Conservation (phyloP, 2,797 vertebrate genomes). For the Hyperoplus immaculatus region DNA sequence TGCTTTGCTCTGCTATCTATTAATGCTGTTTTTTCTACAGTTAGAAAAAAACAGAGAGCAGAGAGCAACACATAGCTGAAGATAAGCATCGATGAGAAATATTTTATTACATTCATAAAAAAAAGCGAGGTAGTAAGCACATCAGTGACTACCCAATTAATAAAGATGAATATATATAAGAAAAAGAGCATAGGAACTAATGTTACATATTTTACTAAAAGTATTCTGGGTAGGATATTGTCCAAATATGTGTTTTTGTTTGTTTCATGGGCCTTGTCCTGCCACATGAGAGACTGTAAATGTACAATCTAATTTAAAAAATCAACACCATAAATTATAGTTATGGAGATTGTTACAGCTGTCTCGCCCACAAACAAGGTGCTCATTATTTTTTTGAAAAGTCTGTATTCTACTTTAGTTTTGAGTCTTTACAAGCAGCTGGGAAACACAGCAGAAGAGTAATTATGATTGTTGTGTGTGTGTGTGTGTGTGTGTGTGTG, state of each 20-base stretch:
- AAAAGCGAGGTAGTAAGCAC: not conserved
- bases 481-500: conserved; percentile 6
- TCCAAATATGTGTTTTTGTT: conserved; percentile 25
- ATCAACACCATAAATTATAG: conserved; percentile 25
- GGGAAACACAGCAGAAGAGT: conserved; percentile 15
- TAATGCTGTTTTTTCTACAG: not conserved
- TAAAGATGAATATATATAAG: conserved; percentile 3
- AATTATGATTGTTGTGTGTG: conserved; percentile 1
- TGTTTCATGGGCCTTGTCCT: conserved; percentile 24
- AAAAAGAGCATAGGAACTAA: not conserved
- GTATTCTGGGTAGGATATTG: not conserved
- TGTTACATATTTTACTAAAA: not conserved
- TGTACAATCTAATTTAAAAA: conserved; percentile 30
- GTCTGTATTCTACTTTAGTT: conserved; percentile 23
- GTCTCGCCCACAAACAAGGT: conserved; percentile 32
- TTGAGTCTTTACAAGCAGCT: conserved; percentile 18
- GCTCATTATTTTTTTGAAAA: conserved; percentile 33
- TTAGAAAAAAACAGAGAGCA: conserved; percentile 11
- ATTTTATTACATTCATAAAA: not conserved
- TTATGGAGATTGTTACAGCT: conserved; percentile 40
- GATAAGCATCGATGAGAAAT: conserved; percentile 2
- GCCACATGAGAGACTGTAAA: conserved; percentile 10
- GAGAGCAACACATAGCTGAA: not conserved
- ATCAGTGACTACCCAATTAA: conserved; percentile 13
- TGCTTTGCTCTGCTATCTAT: not conserved